Evolutionary conservation across 1,140 invertebrate species (phyloP).

Genomic region (Coptotermes formosanus): DNA sequence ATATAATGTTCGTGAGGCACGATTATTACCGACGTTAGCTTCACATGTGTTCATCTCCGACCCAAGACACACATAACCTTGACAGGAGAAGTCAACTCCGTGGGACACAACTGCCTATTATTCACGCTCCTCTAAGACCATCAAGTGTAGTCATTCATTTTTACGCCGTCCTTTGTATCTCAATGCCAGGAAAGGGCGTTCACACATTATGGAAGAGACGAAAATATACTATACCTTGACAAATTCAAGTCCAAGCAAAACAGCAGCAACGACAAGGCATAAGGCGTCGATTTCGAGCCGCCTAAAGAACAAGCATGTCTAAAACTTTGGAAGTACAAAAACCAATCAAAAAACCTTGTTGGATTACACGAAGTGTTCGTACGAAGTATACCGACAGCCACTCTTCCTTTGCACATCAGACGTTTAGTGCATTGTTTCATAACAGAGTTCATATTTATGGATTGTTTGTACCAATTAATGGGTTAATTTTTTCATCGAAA

Average conservation of each 20-base stretch:
- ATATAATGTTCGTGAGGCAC: too few relatives aligned
- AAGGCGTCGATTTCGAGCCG: not conserved
- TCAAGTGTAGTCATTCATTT: not conserved
- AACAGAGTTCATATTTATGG: too few relatives aligned
- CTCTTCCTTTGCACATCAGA: too few relatives aligned
- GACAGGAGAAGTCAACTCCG: not conserved
- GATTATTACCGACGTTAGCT: not conserved
- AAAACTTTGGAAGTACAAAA: too few relatives aligned
- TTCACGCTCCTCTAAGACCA: not conserved
- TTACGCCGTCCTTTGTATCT: not conserved
- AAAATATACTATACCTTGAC: not conserved
- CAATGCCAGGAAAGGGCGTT: slow-evolving; percentile 16
- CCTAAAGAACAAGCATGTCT: not conserved
- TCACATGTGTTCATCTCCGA: not conserved
- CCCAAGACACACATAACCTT: not conserved
- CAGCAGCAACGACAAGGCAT: not conserved
- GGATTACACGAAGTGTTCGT: too few relatives aligned
- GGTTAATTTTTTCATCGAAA: too few relatives aligned
- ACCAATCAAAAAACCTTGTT: too few relatives aligned
- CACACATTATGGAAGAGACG: not conserved
- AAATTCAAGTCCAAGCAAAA: not conserved
- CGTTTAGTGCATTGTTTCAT: too few relatives aligned
- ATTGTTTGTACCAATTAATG: too few relatives aligned
- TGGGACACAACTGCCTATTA: not conserved
- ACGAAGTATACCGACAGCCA: too few relatives aligned